Percentiles rank a stretch among this genome's conserved stretches.
Conservation (phyloP, 2,113 vertebrate species). For the Cryptotis parvus region DNA sequence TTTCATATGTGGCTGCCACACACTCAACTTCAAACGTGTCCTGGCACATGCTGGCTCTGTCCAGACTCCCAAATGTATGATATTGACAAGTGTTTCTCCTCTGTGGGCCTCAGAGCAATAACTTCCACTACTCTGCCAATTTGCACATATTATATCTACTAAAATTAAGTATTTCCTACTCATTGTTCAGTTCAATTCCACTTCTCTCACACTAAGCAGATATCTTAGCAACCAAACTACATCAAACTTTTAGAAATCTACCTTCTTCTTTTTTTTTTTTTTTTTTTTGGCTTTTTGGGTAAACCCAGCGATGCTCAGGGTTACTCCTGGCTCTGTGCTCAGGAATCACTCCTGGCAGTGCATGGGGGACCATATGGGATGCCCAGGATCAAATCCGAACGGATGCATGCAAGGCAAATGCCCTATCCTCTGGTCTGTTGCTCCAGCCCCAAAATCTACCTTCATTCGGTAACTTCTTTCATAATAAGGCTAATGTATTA, state of each 20-base stretch:
- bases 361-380: too few species aligned
- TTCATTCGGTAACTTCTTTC: neutral
- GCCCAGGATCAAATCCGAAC: too few species aligned
- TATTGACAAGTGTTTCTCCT: neutral
- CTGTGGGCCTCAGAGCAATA: neutral
- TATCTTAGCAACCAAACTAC: fast-evolving
- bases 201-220: neutral
- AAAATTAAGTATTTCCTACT: neutral
- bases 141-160: too few species aligned
- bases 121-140: neutral
- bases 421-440: too few species aligned
- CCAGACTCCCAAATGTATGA: neutral
- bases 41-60: neutral
- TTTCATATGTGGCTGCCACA: neutral
- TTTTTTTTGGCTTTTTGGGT: too few species aligned
- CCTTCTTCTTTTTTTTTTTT: too few species aligned
- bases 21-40: neutral
- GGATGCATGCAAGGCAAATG: too few species aligned
- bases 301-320: too few species aligned
- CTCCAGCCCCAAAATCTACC: too few species aligned
- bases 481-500: neutral
- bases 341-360: too few species aligned
- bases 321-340: too few species aligned
- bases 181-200: neutral
- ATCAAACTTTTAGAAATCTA: neutral